phyloP scores from a whole-genome alignment of 2,888 invertebrate species.

The Tiliacea citrago region DNA sequence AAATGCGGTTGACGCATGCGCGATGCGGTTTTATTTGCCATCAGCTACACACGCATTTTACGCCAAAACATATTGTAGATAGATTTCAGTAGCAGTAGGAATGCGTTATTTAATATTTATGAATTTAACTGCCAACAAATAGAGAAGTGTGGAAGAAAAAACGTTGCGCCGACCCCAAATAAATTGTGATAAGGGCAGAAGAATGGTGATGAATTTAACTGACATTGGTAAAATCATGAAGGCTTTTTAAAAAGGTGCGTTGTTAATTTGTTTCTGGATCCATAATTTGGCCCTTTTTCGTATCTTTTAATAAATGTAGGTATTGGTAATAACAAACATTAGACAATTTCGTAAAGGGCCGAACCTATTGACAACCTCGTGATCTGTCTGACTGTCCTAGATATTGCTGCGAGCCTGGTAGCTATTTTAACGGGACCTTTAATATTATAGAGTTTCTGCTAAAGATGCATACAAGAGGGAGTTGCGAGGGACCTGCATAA shows the following conservation, averaged over 20 bases:
- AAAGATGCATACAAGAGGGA: background rate
- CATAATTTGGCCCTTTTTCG: no score
- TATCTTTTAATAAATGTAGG: conserved; percentile 11
- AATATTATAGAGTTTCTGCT: background rate
- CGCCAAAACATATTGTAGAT: conserved; percentile 22
- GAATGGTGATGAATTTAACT: no score
- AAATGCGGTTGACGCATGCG: conserved; percentile 63
- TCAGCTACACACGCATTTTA: conserved; percentile 44
- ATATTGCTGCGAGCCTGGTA: conserved; percentile 58
- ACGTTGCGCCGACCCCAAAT: no score
- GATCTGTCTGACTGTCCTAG: conserved; percentile 52
- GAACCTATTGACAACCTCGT: conserved; percentile 22
- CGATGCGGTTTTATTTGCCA: conserved; percentile 62
- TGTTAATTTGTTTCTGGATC: background rate
- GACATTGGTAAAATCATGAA: no score
- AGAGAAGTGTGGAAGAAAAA: no score
- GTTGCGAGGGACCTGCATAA: conserved; percentile 43
- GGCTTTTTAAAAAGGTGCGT: no score
- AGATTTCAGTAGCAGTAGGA: background rate
- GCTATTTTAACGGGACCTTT: conserved; percentile 40
- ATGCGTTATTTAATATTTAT: no score
- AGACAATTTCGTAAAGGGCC: conserved; percentile 49
- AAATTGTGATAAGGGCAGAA: no score
- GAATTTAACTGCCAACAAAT: background rate
- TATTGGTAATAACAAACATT: background rate